Evolutionary conservation across 2,113 vertebrate species (phyloP), one percentile per base, ranked within the genome.

Genomic region (Pseudopodoces humilis): DNA sequence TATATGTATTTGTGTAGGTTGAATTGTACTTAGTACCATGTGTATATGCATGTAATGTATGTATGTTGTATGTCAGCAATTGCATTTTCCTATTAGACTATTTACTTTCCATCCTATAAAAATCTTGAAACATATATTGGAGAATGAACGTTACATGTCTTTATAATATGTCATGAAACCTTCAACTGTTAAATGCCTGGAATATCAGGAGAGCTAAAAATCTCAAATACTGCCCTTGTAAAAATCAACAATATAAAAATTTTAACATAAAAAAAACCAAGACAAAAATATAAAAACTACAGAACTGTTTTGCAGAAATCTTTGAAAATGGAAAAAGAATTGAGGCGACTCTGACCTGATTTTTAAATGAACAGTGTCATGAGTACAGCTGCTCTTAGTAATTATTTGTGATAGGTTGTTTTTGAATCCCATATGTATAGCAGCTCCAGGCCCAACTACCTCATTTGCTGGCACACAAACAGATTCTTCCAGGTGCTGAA

Each of bases 401-500:
- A 98, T 98, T 98, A 98, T 98, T 98, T 98, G 98, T 98, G 97
- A 98, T 98, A 97, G 97, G 97, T 97, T 97, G 95, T 97, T 97
- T 98, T 97, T 97, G 89, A 97, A 97, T 98, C 97, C 98, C 98
- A 96, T 97, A 98, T 97, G 98, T 97, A 97, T 96, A 97, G 96
- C 88, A 97, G 97, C 98, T 98, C 92, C 96, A 95, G 97, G 97
- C 97, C 96, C 90, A 96, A 93, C 97, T 97, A 97, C 96, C 97
- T 98, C 97, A 98, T 97, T 98, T 98, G 91, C 97, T 98, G 98
- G 98, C 98, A 98, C 83, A 95, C 95, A 98, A 98, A 97, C 97
- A 98, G 97, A 98, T 97, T 98, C 97, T 98, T 98, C 98, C 98
- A 98, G 98, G 98, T 98, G 98, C 98, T 98, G 98, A 96, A 96